These are phyloP conservation scores for Potorous gilbertii DNA, from an alignment of 2,797 vertebrate species.

Conservation along the genomic window DNA sequence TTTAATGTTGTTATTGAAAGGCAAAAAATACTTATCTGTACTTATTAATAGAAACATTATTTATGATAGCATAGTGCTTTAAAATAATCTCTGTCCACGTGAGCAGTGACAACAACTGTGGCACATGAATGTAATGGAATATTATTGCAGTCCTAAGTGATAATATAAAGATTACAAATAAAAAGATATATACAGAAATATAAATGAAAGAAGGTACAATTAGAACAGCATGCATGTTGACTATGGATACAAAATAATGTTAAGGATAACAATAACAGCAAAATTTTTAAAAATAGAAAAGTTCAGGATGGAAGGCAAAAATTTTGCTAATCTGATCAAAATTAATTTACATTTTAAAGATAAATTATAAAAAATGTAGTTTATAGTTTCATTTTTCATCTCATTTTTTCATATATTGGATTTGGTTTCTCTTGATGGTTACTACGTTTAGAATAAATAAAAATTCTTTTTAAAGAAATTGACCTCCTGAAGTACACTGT, in stretches of 20 bases:
- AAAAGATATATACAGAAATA: neutral
- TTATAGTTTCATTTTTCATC: neutral
- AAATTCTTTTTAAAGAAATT: neutral
- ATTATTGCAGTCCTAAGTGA: neutral
- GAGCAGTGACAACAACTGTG: neutral
- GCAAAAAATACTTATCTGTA: neutral
- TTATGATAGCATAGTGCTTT: neutral
- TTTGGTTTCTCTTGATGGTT: neutral
- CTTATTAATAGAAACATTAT: neutral
- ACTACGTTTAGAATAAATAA: neutral
- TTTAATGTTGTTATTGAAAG: neutral
- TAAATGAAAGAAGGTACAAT: neutral
- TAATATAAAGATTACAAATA: neutral
- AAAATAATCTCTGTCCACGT: neutral
- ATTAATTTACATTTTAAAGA: neutral
- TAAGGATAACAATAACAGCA: neutral
- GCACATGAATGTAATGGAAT: neutral
- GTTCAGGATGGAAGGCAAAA: neutral
- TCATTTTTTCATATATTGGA: neutral
- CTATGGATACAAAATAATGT: neutral
- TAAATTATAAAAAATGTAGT: neutral
- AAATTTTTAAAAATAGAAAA: neutral
- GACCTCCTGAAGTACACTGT: neutral
- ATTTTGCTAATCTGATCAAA: neutral
- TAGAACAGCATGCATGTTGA: neutral